Evolutionary conservation across 2,888 invertebrate genomes (phyloP).

Genomic region (Cantharis lateralis): DNA sequence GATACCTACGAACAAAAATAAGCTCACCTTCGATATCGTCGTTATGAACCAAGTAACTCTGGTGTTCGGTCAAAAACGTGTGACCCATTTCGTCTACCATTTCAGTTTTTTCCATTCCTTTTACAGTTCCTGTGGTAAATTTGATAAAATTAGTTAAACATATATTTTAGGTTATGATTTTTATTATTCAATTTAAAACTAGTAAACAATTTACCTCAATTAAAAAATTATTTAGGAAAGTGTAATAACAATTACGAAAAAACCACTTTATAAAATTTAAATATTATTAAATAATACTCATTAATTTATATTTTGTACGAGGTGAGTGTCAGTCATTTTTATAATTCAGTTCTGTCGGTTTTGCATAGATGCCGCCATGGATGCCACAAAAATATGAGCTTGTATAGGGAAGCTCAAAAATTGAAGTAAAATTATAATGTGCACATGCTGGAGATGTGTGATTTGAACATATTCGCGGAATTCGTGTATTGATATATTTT

Average conservation of each 20-base stretch:
- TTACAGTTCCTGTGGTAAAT: not conserved
- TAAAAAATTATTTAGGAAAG: not conserved
- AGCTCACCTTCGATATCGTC: slow-evolving; percentile 58
- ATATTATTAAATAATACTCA: not conserved
- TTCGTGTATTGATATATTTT: not conserved
- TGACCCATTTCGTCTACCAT: slow-evolving; percentile 64
- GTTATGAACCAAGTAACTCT: slow-evolving; percentile 58
- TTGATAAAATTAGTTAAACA: not conserved
- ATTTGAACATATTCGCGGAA: not conserved
- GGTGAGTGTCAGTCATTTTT: not conserved
- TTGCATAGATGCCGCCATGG: not conserved
- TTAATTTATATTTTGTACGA: not conserved
- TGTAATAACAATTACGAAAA: not conserved
- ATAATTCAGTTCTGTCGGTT: not conserved
- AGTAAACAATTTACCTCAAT: not conserved
- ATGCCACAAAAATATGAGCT: not conserved
- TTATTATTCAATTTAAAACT: not conserved
- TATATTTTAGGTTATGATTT: not conserved
- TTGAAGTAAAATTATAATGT: no score
- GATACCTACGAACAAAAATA: not conserved
- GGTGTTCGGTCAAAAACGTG: slow-evolving; percentile 53
- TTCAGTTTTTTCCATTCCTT: slow-evolving; percentile 63
- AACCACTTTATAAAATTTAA: not conserved
- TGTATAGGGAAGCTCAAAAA: not conserved
- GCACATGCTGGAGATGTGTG: not conserved